Evolutionary conservation across 2,797 vertebrate genomes (phyloP), one percentile per base, ranked within the genome.

Genomic region (Pipistrellus pipistrellus): DNA sequence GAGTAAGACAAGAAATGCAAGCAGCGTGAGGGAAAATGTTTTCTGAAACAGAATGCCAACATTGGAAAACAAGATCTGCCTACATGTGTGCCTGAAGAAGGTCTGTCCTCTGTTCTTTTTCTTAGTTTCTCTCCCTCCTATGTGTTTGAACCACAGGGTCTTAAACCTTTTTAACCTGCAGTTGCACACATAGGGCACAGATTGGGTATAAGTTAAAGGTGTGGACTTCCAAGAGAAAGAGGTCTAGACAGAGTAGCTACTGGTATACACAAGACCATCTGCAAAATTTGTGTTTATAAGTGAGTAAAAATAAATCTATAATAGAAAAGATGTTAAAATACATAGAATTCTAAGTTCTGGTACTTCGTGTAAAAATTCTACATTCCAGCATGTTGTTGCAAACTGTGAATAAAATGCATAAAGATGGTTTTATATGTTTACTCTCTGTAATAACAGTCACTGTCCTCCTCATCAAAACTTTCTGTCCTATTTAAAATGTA

Each of bases 401-500:
- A 88, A 88, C 25, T 68, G 11, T 68, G 23, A 87, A 85, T 66
- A 53, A 92, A 96, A 88, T 92, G n/a, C 17, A 32, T 90, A 75
- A 68, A 78, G n/a, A 88, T 73, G 51, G 35, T 62, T 69, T 75
- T 64, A 69, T 80, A 85, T 85, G 81, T 75, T 95, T 85, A 66
- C 72, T 91, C 69, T 77, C 68, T 88, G 15, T 62, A 44, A n/a
- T 82, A 86, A 41, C 8, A 73, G 4, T 82, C 55, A 77, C 4
- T 78, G 48, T 62, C 25, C n/a, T 80, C 84, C 18, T 91, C 88
- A 95, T 4, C 15, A 72, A 97, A 98, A 95, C 35, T 95, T 93
- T 87, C 85, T 95, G 32, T 96, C 80, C 71, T 80, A 83, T 82
- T 97, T 89, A 68, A 91, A 88, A 97, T 83, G 38, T 86, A 68